Conservation (phyloP, 2,888 invertebrate genomes). For the Oligia latruncula region DNA sequence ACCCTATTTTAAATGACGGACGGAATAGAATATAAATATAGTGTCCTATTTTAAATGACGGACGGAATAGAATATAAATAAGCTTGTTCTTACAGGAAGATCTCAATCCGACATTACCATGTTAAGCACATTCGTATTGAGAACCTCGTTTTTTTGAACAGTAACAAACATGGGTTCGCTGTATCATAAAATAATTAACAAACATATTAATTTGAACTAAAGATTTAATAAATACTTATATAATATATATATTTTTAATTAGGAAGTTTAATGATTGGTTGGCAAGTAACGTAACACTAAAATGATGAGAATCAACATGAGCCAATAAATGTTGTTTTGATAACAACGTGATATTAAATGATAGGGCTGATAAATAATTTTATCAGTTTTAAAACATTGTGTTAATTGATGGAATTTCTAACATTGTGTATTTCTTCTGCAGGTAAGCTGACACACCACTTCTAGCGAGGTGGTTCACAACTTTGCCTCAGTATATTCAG, state of each 20-base stretch:
- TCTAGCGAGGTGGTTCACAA: neutral
- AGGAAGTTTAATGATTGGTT: slow-evolving; percentile 17
- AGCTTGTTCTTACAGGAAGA: neutral
- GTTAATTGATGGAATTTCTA: neutral
- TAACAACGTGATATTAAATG: slow-evolving; percentile 85
- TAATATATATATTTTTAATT: too few relatives aligned
- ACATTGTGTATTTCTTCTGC: slow-evolving; percentile 26
- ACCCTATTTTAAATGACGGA: neutral
- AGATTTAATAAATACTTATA: neutral
- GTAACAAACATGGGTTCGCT: neutral
- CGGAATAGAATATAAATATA: too few relatives aligned
- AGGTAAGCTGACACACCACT: slow-evolving; percentile 23
- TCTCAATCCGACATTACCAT: neutral
- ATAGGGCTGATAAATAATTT: slow-evolving; percentile 81
- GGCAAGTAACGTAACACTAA: neutral
- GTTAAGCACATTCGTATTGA: too few relatives aligned
- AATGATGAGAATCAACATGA: slow-evolving; percentile 84
- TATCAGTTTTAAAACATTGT: neutral
- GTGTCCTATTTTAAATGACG: too few relatives aligned
- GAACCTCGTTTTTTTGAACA: neutral
- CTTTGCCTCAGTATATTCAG: too few relatives aligned
- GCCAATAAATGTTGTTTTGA: slow-evolving; percentile 84
- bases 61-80: neutral
- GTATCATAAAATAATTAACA: neutral
- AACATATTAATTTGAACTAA: neutral